Percentiles rank a stretch among this genome's conserved stretches.
These are phyloP conservation scores for Apeltes quadracus DNA, from an alignment of 2,113 vertebrate genomes.

Conservation along the genomic window DNA sequence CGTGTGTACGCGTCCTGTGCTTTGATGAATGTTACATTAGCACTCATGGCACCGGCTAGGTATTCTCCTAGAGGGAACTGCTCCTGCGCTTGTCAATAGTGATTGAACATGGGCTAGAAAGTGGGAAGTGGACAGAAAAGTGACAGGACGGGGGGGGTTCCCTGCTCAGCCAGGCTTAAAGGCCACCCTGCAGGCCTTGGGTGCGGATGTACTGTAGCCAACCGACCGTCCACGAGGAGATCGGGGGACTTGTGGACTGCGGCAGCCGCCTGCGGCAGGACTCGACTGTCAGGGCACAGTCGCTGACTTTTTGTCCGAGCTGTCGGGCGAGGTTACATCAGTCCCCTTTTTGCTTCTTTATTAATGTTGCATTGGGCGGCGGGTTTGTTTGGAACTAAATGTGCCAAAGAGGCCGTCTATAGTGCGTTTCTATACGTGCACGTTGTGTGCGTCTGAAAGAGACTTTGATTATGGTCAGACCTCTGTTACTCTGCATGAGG, in stretches of 20 bases:
- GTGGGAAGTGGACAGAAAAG: conserved; percentile 82
- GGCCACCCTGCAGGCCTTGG: conserved; percentile 87
- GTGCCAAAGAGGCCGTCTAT: conserved; percentile 12
- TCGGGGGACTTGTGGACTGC: conserved; percentile 37
- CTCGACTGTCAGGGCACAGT: conserved; percentile 65
- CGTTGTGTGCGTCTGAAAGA: conserved; percentile 10
- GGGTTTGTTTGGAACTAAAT: conserved; percentile 36
- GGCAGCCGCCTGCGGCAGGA: conserved; percentile 81
- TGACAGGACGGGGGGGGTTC: conserved; percentile 72
- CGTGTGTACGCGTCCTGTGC: conserved; percentile 78
- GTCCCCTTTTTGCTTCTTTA: conserved; percentile 64
- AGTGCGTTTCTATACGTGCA: not conserved
- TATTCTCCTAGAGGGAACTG: conserved; percentile 86
- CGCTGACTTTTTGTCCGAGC: conserved; percentile 76
- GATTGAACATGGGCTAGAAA: conserved; percentile 84
- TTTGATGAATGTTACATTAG: conserved; percentile 95
- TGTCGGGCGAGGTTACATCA: conserved; percentile 86
- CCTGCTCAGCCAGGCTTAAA: conserved; percentile 90
- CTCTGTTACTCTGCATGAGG: conserved; percentile 19
- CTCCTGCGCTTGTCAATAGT: conserved; percentile 91
- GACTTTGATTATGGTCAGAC: conserved; percentile 11
- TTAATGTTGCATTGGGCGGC: conserved; percentile 35
- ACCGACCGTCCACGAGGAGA: conserved; percentile 49
- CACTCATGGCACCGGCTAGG: conserved; percentile 85
- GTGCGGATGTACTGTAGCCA: conserved; percentile 74